Percentiles rank a stretch among this genome's conserved stretches.
Conservation (phyloP, 2,888 invertebrate genomes). For the Microplitis manilae region DNA sequence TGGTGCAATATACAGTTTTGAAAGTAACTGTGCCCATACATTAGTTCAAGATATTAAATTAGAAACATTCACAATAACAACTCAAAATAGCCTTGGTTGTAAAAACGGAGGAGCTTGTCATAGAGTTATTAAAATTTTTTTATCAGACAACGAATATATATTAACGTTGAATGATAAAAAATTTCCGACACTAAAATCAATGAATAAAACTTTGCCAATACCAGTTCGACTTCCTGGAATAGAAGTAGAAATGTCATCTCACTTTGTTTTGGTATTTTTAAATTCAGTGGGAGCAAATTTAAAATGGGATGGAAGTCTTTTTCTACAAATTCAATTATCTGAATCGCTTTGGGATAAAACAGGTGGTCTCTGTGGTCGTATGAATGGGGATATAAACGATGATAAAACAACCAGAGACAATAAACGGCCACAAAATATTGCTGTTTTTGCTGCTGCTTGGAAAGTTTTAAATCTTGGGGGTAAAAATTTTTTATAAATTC, state of each 20-base stretch:
- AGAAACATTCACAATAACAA: slow-evolving; percentile 80
- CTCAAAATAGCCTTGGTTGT: slow-evolving; percentile 75
- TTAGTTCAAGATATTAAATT: slow-evolving; percentile 81
- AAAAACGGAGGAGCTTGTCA: slow-evolving; percentile 72
- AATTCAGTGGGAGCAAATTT: slow-evolving; percentile 80
- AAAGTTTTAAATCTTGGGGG: slow-evolving; percentile 75
- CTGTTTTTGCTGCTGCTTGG: slow-evolving; percentile 77
- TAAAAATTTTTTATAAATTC: slow-evolving; percentile 50
- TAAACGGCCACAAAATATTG: slow-evolving; percentile 68
- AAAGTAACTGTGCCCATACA: slow-evolving; percentile 84
- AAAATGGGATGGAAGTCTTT: slow-evolving; percentile 79
- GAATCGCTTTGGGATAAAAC: slow-evolving; percentile 84
- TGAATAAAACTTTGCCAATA: slow-evolving; percentile 75
- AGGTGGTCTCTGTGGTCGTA: slow-evolving; percentile 85
- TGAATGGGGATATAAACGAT: slow-evolving; percentile 81
- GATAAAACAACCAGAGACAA: slow-evolving; percentile 79
- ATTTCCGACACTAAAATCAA: slow-evolving; percentile 50
- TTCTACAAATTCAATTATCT: slow-evolving; percentile 79
- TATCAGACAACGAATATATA: slow-evolving; percentile 81
- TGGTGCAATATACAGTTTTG: slow-evolving; percentile 82
- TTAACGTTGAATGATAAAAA: slow-evolving; percentile 64
- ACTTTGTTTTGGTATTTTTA: slow-evolving; percentile 80
- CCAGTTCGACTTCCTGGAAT: slow-evolving; percentile 83
- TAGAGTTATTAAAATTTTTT: slow-evolving; percentile 76
- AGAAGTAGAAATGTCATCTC: slow-evolving; percentile 81